A percentile compares a stretch with the other conserved stretches of the same genome.
These are phyloP conservation scores for Tetraneura akinire DNA, from an alignment of 1,140 invertebrate species.

Conservation along the genomic window DNA sequence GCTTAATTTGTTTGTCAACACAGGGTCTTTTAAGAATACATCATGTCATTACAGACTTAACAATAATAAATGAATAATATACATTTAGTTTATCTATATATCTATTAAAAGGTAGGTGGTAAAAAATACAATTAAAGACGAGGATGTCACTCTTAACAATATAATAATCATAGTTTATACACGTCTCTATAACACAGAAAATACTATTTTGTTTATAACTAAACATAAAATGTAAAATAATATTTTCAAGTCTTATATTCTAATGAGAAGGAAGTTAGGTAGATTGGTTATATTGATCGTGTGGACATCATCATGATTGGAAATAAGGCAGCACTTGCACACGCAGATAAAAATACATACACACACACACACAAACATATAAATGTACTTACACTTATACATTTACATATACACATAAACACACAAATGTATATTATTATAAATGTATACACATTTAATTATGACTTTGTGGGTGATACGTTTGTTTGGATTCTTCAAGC, in stretches of 20 bases:
- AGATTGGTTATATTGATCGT: conserved; percentile 32
- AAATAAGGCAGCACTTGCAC: not conserved
- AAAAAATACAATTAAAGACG: conserved; percentile 43
- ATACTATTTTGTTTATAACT: conserved; percentile 47
- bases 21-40: not conserved
- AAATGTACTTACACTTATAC: too few relatives aligned
- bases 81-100: conserved; percentile 23
- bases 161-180: conserved; percentile 29
- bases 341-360: not conserved
- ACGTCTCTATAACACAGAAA: conserved; percentile 48
- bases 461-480: conserved; percentile 30
- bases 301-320: not conserved
- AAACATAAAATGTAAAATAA: conserved; percentile 33
- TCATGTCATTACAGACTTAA: conserved; percentile 7
- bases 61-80: not conserved
- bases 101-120: conserved; percentile 22
- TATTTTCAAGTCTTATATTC: conserved; percentile 40
- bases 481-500: conserved; percentile 69
- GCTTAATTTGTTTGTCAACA: conserved; percentile 1
- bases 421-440: not conserved
- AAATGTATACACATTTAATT: not conserved
- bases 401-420: not conserved
- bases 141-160: conserved; percentile 32
- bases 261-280: conserved; percentile 50
- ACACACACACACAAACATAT: not conserved